A percentile compares a stretch with the other conserved stretches of the same genome.
phyloP scores from a whole-genome alignment of 2,113 vertebrate genomes.

The Lepus americanus region DNA sequence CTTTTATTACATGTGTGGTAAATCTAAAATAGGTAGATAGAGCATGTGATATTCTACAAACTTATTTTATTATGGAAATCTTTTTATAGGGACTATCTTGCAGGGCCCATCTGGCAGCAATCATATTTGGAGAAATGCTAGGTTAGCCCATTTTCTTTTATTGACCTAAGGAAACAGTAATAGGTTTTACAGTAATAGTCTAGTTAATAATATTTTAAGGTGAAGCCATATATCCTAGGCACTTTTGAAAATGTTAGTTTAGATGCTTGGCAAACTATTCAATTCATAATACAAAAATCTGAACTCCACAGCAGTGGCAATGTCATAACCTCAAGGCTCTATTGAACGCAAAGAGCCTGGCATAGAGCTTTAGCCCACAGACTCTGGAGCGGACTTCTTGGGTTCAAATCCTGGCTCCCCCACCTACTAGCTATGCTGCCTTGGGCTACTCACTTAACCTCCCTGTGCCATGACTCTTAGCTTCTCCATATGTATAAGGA shows the following conservation, averaged over 20 bases:
- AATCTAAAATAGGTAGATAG: background rate
- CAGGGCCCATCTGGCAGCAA: background rate
- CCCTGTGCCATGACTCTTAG: background rate
- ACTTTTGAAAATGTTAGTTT: conserved; percentile 24
- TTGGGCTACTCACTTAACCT: background rate
- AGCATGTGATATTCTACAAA: background rate
- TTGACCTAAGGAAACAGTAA: background rate
- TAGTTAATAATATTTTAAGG: background rate
- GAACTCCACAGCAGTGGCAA: background rate
- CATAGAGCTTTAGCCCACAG: background rate
- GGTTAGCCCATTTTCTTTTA: conserved; percentile 28
- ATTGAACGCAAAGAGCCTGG: background rate
- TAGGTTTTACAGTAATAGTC: background rate
- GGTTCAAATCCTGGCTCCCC: background rate
- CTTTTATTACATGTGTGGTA: background rate
- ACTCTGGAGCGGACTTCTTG: background rate
- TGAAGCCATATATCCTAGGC: background rate
- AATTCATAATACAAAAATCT: background rate
- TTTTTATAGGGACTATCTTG: background rate
- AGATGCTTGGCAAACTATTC: background rate
- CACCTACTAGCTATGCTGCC: background rate
- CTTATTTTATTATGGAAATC: background rate
- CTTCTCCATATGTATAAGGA: background rate
- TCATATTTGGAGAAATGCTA: conserved; percentile 2
- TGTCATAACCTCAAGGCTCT: background rate